These are phyloP conservation scores for Eurystomus glaucurus DNA, from an alignment of 2,797 vertebrate species.

Conservation along the genomic window DNA sequence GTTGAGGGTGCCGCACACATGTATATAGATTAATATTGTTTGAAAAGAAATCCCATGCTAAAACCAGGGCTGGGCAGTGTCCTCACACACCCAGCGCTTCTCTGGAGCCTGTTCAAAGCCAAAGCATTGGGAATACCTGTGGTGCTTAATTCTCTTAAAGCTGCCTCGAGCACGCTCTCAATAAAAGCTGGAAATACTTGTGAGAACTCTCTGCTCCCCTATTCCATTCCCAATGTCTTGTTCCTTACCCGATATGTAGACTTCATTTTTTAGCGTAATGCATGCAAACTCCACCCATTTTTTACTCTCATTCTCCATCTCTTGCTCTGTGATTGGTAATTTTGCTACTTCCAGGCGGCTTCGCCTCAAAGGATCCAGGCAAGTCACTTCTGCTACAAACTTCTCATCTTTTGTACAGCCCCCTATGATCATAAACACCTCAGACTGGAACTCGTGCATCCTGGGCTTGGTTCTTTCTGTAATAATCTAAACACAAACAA, in stretches of 20 bases:
- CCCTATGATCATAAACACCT: conserved; percentile 97
- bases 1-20: neutral
- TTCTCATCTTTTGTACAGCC: conserved; percentile 97
- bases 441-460: conserved; percentile 92
- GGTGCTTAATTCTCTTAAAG: neutral
- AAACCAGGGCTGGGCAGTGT: neutral
- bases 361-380: conserved; percentile 94
- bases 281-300: conserved; percentile 99
- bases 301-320: conserved; percentile 90
- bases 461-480: conserved; percentile 96
- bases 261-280: conserved; percentile 94
- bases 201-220: neutral
- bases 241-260: conserved; percentile 94
- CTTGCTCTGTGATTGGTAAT: conserved; percentile 91
- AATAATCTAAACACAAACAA: conserved; percentile 88
- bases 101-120: neutral
- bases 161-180: neutral
- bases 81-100: neutral
- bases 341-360: conserved; percentile 96
- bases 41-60: neutral
- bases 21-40: neutral
- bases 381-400: conserved; percentile 96
- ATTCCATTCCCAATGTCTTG: neutral
- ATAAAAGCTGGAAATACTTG: neutral
- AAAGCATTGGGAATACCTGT: neutral